Conservation (phyloP, 2,888 invertebrate genomes). For the Leptopilina drosophilae region DNA sequence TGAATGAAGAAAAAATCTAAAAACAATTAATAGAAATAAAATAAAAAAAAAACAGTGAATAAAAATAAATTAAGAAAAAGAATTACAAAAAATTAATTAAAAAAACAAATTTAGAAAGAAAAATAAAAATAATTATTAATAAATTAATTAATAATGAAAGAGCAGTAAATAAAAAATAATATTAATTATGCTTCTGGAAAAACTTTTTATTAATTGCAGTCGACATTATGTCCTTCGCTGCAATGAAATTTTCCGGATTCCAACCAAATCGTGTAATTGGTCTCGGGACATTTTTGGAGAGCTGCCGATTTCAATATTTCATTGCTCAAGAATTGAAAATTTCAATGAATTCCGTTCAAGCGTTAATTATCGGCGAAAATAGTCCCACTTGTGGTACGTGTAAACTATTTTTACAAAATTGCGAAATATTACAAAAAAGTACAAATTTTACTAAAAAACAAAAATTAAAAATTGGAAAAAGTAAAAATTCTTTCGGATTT, state of each 20-base stretch:
- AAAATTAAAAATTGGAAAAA: too few relatives aligned
- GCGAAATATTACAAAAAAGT: background rate
- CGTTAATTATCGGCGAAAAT: constrained; percentile 80
- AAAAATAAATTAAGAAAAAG: too few relatives aligned
- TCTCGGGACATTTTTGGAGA: constrained; percentile 80
- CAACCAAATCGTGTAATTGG: constrained; percentile 80
- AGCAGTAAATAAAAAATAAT: background rate
- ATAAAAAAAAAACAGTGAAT: too few relatives aligned
- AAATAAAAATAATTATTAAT: too few relatives aligned
- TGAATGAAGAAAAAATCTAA: too few relatives aligned
- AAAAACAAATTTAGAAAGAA: too few relatives aligned
- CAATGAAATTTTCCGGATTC: constrained; percentile 81
- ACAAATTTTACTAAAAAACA: too few relatives aligned
- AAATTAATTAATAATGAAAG: too few relatives aligned
- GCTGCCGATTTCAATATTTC: constrained; percentile 79
- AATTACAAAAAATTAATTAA: too few relatives aligned
- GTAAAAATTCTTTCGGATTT: too few relatives aligned
- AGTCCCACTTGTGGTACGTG: constrained; percentile 77
- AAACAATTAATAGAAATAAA: too few relatives aligned
- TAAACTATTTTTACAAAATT: constrained; percentile 21
- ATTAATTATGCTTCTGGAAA: background rate
- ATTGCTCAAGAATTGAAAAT: constrained; percentile 78
- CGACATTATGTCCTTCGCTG: constrained; percentile 79
- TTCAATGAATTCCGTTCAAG: constrained; percentile 78
- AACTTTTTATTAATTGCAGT: constrained; percentile 70